These are phyloP conservation scores for Periplaneta americana DNA, from an alignment of 1,140 invertebrate genomes.

Conservation along the genomic window DNA sequence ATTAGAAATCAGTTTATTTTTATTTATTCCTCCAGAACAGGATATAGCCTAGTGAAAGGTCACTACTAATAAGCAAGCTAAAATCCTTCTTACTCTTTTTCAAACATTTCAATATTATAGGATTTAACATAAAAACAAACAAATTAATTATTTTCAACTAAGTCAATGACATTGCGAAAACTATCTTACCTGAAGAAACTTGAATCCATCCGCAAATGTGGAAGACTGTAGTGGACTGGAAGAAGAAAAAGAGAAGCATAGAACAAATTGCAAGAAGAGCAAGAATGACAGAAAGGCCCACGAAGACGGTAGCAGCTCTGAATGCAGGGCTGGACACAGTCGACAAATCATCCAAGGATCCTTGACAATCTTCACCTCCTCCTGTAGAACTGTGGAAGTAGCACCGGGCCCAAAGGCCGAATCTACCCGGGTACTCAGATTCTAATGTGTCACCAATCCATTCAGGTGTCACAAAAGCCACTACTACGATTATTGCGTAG, in stretches of 20 bases:
- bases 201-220: constrained; percentile 92
- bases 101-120: too few relatives aligned
- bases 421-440: constrained; percentile 80
- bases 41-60: too few relatives aligned
- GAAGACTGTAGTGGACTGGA: constrained; percentile 89
- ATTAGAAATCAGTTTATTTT: too few relatives aligned
- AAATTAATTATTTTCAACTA: too few relatives aligned
- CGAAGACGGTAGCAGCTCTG: constrained; percentile 76
- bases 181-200: constrained; percentile 75
- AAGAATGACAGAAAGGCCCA: constrained; percentile 78
- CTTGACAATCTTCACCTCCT: constrained; percentile 66
- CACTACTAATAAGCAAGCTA: too few relatives aligned
- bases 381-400: constrained; percentile 43
- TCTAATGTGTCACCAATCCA: constrained; percentile 80
- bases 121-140: too few relatives aligned
- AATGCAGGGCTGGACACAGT: constrained; percentile 77
- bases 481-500: constrained; percentile 91
- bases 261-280: constrained; percentile 80
- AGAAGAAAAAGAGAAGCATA: constrained; percentile 91
- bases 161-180: too few relatives aligned
- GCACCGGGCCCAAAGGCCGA: constrained; percentile 88
- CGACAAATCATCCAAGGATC: constrained; percentile 76
- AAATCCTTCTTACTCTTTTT: too few relatives aligned
- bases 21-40: too few relatives aligned
- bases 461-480: constrained; percentile 93